These are phyloP conservation scores for Molorchus minor DNA, from an alignment of 2,888 invertebrate genomes.

Conservation along the genomic window DNA sequence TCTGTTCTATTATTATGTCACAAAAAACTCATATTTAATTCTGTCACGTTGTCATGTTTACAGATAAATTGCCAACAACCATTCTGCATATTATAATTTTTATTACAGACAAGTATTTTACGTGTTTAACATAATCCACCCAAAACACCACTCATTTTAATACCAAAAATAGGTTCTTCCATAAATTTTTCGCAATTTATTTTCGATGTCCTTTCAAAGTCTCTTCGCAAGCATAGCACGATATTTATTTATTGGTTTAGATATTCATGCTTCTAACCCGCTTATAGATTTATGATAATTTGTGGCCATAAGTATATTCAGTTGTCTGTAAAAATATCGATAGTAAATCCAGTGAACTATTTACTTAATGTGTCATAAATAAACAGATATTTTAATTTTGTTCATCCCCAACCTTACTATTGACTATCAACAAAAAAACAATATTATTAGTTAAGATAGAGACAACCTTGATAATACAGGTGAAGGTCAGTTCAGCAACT, in stretches of 20 bases:
- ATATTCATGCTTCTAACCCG: too few species aligned
- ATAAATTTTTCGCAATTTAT: constrained; percentile 20
- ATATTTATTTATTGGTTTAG: constrained; percentile 16
- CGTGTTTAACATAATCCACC: constrained; percentile 20
- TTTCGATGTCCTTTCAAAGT: constrained; percentile 18
- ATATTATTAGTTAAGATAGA: too few species aligned
- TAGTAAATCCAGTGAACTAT: too few species aligned
- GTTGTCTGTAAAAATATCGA: too few species aligned
- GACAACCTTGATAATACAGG: too few species aligned
- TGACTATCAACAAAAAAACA: too few species aligned
- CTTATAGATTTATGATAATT: too few species aligned
- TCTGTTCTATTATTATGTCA: constrained; percentile 1
- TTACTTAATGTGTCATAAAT: too few species aligned
- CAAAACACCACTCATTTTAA: constrained; percentile 11
- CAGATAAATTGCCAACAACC: constrained; percentile 4
- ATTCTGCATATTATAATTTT: constrained; percentile 21
- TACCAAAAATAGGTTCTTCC: constrained; percentile 1
- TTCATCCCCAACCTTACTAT: too few species aligned
- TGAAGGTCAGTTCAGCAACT: too few species aligned
- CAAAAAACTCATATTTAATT: constrained; percentile 11
- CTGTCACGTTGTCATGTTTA: constrained; percentile 21
- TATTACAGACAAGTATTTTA: constrained; percentile 20
- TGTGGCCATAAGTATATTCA: too few species aligned
- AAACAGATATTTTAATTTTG: too few species aligned
- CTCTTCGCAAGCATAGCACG: constrained; percentile 4